These are phyloP conservation scores for Campylomormyrus numenius DNA, from an alignment of 2,113 vertebrate species.

Conservation along the genomic window DNA sequence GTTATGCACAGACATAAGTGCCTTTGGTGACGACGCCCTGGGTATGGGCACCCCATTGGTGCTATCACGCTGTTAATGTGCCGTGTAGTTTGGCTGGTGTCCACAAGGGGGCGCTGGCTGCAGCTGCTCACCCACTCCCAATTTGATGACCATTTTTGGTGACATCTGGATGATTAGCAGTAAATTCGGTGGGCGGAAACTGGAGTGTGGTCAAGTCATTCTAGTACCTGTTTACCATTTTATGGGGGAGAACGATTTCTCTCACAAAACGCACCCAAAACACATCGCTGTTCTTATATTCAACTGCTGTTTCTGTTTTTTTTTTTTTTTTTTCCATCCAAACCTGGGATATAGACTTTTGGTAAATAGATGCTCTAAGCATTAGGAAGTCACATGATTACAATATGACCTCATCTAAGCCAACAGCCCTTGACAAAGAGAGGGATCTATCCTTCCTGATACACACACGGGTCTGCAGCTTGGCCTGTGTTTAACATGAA, in stretches of 20 bases:
- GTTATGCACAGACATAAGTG: slow-evolving; percentile 22
- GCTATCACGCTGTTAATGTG: not conserved
- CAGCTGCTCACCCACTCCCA: not conserved
- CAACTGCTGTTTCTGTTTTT: not conserved
- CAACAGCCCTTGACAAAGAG: not conserved
- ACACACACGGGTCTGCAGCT: not conserved
- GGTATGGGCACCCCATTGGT: not conserved
- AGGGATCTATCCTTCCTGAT: not conserved
- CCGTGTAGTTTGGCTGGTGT: not conserved
- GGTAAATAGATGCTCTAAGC: not conserved
- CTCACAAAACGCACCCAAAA: not conserved
- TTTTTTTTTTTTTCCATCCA: not conserved
- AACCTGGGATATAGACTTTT: not conserved
- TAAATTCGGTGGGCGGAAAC: not conserved
- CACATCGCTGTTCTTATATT: not conserved
- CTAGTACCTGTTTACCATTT: not conserved
- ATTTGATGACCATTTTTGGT: not conserved
- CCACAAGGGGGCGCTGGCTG: not conserved
- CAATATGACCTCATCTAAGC: too few species aligned
- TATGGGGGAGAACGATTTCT: not conserved
- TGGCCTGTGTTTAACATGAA: not conserved
- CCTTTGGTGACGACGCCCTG: slow-evolving; percentile 12
- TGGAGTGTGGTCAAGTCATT: not conserved
- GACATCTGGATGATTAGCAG: not conserved
- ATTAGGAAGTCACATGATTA: not conserved